These are phyloP conservation scores for Zaprionus tsacasi DNA, from an alignment of 1,140 invertebrate species.

Conservation along the genomic window DNA sequence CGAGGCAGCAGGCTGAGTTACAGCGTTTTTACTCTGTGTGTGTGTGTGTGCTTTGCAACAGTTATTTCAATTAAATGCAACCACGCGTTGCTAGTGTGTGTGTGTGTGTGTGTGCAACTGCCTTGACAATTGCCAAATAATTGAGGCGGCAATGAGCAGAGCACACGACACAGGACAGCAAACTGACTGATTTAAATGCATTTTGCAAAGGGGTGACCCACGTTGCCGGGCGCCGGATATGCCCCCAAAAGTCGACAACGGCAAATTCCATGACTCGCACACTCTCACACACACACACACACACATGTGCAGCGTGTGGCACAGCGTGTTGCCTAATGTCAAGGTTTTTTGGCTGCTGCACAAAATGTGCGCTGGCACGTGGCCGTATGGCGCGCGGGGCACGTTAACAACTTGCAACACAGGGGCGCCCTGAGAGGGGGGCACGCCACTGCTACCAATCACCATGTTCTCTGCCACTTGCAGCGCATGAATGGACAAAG, in stretches of 20 bases:
- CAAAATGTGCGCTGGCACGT: conserved; percentile 54
- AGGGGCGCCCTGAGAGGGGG: too few species aligned
- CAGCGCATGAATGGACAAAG: conserved; percentile 59
- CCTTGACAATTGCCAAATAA: conserved; percentile 41
- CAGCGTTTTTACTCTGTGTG: conserved; percentile 8
- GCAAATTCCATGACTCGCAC: conserved; percentile 6
- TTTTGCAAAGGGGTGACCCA: background rate
- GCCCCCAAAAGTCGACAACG: conserved; percentile 4
- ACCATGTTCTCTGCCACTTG: conserved; percentile 25
- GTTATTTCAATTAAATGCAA: conserved; percentile 45
- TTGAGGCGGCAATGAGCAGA: conserved; percentile 41
- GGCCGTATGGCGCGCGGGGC: conserved; percentile 34
- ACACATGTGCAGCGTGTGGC: background rate
- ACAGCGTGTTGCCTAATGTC: conserved; percentile 58
- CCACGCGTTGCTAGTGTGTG: conserved; percentile 7
- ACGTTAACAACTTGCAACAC: conserved; percentile 38
- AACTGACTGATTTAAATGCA: conserved; percentile 7
- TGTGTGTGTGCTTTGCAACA: conserved; percentile 7
- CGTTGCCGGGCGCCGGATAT: conserved; percentile 33
- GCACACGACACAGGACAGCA: background rate
- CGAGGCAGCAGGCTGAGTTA: conserved; percentile 33
- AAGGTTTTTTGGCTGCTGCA: conserved; percentile 72
- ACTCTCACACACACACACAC: conserved; percentile 7
- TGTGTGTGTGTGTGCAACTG: conserved; percentile 15
- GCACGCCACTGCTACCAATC: conserved; percentile 16